Evolutionary conservation across 2,797 vertebrate species (phyloP).

Genomic region (Zalophus californianus): DNA sequence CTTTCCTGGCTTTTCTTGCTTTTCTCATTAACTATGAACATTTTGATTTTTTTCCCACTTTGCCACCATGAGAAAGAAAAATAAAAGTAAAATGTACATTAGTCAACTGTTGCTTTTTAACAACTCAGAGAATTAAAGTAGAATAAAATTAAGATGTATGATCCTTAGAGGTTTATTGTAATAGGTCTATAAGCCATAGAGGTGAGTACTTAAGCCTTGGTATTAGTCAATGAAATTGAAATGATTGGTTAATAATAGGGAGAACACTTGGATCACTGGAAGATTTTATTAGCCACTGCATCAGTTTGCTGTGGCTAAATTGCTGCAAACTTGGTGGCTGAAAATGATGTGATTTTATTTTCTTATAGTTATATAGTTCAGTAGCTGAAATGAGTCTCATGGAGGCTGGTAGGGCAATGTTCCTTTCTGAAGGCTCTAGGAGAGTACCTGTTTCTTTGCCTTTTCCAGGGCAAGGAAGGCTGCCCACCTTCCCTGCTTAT

Average conservation of each 20-base stretch:
- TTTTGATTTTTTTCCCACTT: neutral
- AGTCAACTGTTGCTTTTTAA: neutral
- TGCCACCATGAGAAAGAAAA: neutral
- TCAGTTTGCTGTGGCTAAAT: neutral
- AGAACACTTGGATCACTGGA: neutral
- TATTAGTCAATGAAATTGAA: neutral
- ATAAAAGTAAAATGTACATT: neutral
- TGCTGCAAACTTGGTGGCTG: neutral
- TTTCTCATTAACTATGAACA: neutral
- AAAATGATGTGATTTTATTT: neutral
- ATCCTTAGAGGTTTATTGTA: neutral
- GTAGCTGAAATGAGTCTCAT: neutral
- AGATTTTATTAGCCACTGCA: neutral
- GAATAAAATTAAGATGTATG: neutral
- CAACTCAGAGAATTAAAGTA: neutral
- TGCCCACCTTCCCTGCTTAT: neutral
- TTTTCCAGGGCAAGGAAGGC: neutral
- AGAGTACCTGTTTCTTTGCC: neutral
- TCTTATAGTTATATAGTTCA: neutral
- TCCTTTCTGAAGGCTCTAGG: neutral
- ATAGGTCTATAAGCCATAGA: neutral
- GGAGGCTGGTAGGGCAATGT: too few relatives aligned
- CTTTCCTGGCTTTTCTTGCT: neutral
- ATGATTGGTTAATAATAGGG: neutral
- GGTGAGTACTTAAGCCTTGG: neutral